Evolutionary conservation across 2,888 invertebrate genomes (phyloP).

Genomic region (Xestia xanthographa): DNA sequence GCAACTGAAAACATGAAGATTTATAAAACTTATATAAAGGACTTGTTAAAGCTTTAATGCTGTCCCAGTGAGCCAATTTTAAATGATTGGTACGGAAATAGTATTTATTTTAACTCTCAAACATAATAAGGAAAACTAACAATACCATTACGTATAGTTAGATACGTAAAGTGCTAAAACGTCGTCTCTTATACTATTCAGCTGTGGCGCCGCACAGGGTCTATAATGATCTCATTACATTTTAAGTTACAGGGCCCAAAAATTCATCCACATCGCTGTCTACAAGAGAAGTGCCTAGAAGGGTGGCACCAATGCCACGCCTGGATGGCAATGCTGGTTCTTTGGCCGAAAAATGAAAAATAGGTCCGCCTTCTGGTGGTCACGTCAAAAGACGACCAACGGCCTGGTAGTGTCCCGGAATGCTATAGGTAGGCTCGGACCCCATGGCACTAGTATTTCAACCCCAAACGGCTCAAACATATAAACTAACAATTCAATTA

Average conservation of each 20-base stretch:
- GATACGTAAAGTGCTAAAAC: neutral
- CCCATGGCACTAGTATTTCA: no score
- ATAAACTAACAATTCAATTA: no score
- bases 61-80: neutral
- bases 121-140: neutral
- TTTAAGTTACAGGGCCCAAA: neutral
- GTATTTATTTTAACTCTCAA: neutral
- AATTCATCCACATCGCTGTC: neutral
- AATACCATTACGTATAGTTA: neutral
- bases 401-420: no score
- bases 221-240: neutral
- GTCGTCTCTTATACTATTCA: neutral
- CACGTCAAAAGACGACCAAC: no score
- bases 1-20: neutral
- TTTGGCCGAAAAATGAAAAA: neutral
- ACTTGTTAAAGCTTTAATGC: neutral
- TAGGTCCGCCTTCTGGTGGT: no score
- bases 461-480: no score
- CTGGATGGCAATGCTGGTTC: neutral
- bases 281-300: neutral
- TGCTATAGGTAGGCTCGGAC: no score
- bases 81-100: neutral
- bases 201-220: neutral
- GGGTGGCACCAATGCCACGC: neutral
- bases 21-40: neutral